These are phyloP conservation scores for Lamellibrachia columna DNA, from an alignment of 2,888 invertebrate species.

Conservation along the genomic window DNA sequence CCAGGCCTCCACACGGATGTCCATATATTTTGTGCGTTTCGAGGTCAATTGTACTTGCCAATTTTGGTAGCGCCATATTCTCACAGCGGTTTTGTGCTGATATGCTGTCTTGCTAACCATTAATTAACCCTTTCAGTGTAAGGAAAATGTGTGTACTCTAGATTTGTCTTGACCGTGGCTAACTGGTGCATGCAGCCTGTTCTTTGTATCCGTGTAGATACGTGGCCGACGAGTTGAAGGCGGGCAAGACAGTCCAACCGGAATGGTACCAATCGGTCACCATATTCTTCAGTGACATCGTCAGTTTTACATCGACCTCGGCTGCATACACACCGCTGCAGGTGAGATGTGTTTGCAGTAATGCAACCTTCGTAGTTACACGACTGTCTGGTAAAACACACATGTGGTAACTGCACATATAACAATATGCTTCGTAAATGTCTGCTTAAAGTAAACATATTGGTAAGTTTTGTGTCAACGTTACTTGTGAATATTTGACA, in stretches of 20 bases:
- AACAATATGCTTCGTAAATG: neutral
- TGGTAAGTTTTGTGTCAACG: too few species aligned
- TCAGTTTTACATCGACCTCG: constrained; percentile 48
- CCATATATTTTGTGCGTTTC: too few species aligned
- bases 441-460: neutral
- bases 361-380: neutral
- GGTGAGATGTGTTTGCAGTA: constrained; percentile 23
- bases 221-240: constrained; percentile 61
- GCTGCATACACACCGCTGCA: constrained; percentile 32
- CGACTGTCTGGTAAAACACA: neutral
- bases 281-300: constrained; percentile 67
- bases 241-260: constrained; percentile 64
- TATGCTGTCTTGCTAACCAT: too few species aligned
- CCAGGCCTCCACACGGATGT: too few species aligned
- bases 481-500: too few species aligned
- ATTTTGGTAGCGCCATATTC: too few species aligned
- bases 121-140: too few species aligned
- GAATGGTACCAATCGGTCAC: constrained; percentile 65
- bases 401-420: neutral
- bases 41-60: too few species aligned
- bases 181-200: neutral
- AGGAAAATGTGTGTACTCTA: too few species aligned
- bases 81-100: too few species aligned
- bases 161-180: neutral
- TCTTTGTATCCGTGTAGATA: constrained; percentile 42